phyloP scores from a whole-genome alignment of 2,797 vertebrate genomes.

The Tachyglossus aculeatus region DNA sequence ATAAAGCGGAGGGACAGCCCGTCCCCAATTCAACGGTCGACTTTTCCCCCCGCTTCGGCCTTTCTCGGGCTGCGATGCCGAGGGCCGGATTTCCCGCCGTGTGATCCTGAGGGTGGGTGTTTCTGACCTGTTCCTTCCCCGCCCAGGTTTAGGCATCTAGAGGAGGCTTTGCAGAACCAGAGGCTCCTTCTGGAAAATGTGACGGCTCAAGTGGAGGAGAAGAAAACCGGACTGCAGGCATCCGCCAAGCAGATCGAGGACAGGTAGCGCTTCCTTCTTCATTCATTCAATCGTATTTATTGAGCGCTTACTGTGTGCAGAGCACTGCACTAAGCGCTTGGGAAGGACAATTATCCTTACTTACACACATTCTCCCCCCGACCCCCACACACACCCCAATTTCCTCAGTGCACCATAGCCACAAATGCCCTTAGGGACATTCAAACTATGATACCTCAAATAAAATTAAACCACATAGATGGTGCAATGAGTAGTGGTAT shows the following conservation, averaged over 20 bases:
- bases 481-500: background rate
- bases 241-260: conserved; percentile 81
- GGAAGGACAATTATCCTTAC: too few relatives aligned
- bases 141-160: conserved; percentile 75
- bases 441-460: background rate
- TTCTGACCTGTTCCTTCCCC: background rate
- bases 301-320: too few relatives aligned
- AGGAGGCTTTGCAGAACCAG: conserved; percentile 79
- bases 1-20: too few relatives aligned
- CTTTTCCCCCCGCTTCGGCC: background rate
- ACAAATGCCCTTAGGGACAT: background rate
- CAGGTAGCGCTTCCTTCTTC: conserved; percentile 64
- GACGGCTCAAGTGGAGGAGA: conserved; percentile 78
- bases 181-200: conserved; percentile 78
- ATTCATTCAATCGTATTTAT: too few relatives aligned
- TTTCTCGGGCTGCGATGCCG: background rate
- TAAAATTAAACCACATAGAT: background rate
- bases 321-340: too few relatives aligned
- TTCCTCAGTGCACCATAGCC: too few relatives aligned
- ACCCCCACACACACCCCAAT: too few relatives aligned
- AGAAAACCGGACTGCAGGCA: conserved; percentile 73
- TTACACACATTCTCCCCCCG: background rate
- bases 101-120: too few relatives aligned
- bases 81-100: too few relatives aligned
- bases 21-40: background rate